Evolutionary conservation across 2,888 invertebrate genomes (phyloP), one percentile per base, ranked within the genome.

Genomic region (Scaeva pyrastri): DNA sequence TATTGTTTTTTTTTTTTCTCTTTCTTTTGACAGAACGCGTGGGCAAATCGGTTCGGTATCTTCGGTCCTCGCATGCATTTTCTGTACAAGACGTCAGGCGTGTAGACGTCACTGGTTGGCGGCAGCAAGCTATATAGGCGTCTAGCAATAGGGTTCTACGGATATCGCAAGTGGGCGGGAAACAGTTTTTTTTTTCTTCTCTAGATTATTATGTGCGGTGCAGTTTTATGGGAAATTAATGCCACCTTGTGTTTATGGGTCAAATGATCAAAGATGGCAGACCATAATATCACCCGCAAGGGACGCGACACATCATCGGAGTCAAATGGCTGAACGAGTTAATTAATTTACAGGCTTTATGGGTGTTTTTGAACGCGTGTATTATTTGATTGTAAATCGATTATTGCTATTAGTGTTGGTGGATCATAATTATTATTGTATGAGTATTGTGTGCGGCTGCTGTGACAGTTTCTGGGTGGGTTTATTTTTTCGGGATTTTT

Each of bases 191-290:
- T n/a, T n/a, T n/a, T n/a, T n/a, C n/a, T n/a, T n/a, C n/a, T n/a
- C n/a, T 19, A 52, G 39, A 21, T 56, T 76, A 74, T 79, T 79
- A 75, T 80, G 58, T 64, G 84, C 71, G 84, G 55, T 16, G 73
- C 50, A 71, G 78, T 77, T 86, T 86, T 78, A 82, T 86, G 73
- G 81, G 77, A 66, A 74, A 82, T 86, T 77, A 86, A 86, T 86
- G 78, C 77, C 86, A 85, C 73, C 68, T 73, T 72, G 39, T 21
- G 68, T 60, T 75, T 62, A 56, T 64, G 36, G 23, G 23, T 45
- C 62, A 45, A 70, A n/a, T 66, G 55, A 16, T 58, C n/a, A 12
- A 5, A 58, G 14, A 48, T 41, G 45, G 19, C 31, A 36, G 39
- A 41, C 5, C 56, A 36, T 56, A 16, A 36, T n/a, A n/a, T n/a